Evolutionary conservation across 1,140 invertebrate species (phyloP), one percentile per base, ranked within the genome.

Genomic region (Leptopilina clavipes): DNA sequence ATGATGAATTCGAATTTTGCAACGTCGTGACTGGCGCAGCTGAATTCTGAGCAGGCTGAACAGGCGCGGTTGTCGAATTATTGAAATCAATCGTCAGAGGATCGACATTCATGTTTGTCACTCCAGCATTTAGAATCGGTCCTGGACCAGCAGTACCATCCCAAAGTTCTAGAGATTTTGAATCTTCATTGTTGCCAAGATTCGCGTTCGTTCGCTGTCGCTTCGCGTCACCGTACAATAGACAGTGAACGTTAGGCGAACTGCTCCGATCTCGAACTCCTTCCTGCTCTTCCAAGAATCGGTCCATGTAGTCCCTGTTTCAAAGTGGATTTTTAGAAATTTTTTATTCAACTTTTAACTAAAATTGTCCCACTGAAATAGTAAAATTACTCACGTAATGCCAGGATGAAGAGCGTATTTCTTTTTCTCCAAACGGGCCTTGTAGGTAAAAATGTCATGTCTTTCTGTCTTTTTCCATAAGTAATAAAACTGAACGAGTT

Each of bases 381-480:
- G n/a, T n/a, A n/a, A n/a, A n/a, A n/a, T n/a, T 81, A 88, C 89
- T 89, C 83, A 90, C 90, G 94, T 95, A 86, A 90, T 93, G 78
- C 94, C 94, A 56, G 95, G 95, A 91, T 95, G 94, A 40, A 95
- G 87, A 37, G 94, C 92, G 87, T 95, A 95, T 86, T 95, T 95
- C 81, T 95, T 95, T 87, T 95, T 95, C 84, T 95, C 95, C 73
- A 95, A 85, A 79, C 94, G 90, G 31, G 93, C 93, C 89, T 95
- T 94, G 83, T 93, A 94, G 6, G 94, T 94, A 88, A 95, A 96
- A 81, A 95, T 94, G 91, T 99, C 98, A 89, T 99, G 97, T 52
- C 98, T 92, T 88, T 99, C 98, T 70, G 98, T 99, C 91, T 99
- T 99, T 90, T 99, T 99, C 98, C 98, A 99, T 40, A 99, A 92